Percentiles rank a stretch among this genome's conserved stretches.
Conservation (phyloP, 1,140 invertebrate species). For the Brachionus manjavacas region DNA sequence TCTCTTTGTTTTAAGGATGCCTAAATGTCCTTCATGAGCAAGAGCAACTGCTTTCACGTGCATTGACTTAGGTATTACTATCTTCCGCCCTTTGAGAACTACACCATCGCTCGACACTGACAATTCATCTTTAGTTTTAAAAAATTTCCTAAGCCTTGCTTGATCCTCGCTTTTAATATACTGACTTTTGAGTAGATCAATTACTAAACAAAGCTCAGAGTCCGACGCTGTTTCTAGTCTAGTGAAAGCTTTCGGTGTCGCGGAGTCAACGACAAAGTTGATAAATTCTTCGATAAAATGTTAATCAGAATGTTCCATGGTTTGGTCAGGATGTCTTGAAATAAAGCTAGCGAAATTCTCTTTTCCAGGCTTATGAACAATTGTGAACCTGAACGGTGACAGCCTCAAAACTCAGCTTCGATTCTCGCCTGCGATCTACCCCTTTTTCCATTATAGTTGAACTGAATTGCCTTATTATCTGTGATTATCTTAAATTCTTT, state of each 20-base stretch:
- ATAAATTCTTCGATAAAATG: too few relatives aligned
- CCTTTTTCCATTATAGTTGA: neutral
- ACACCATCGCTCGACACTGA: neutral
- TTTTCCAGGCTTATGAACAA: neutral
- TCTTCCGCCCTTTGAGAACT: neutral
- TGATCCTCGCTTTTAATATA: neutral
- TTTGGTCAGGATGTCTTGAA: neutral
- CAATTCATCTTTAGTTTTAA: neutral
- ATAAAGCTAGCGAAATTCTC: neutral
- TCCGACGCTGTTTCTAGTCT: too few relatives aligned
- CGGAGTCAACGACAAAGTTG: too few relatives aligned
- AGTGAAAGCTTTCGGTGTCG: too few relatives aligned
- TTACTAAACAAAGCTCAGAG: neutral
- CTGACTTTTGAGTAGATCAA: neutral
- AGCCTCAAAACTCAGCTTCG: neutral
- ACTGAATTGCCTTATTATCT: neutral
- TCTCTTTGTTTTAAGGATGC: slow-evolving; percentile 47
- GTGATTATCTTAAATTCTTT: neutral
- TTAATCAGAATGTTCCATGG: neutral
- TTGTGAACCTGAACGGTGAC: neutral
- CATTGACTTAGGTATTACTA: neutral
- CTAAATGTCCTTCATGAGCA: slow-evolving; percentile 49
- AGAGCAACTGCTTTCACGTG: neutral
- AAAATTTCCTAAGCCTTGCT: too few relatives aligned
- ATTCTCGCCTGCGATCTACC: neutral